Conservation (phyloP, 53 echinoderm and acorn worm species). For the Holothuria scabra region DNA sequence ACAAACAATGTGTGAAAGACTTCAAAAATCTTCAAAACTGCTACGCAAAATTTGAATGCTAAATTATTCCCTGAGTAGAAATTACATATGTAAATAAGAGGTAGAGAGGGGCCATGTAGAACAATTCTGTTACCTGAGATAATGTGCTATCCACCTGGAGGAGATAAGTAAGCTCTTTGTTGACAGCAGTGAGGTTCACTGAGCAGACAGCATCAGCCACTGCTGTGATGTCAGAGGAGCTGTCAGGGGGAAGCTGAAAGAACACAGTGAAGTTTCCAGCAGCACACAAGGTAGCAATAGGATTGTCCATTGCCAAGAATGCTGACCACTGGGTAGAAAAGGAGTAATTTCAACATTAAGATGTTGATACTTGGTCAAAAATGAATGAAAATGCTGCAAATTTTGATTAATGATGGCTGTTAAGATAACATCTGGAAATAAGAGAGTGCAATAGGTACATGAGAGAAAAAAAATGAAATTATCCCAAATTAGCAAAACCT, state of each 20-base stretch:
- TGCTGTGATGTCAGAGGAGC: slow-evolving; percentile 48
- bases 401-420: not conserved
- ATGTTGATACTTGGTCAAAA: not conserved
- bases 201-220: slow-evolving; percentile 57
- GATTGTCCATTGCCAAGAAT: slow-evolving; percentile 61
- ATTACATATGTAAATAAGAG: too few relatives aligned
- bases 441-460: too few relatives aligned
- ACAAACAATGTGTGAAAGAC: too few relatives aligned
- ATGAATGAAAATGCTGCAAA: not conserved
- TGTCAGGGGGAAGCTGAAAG: slow-evolving; percentile 58
- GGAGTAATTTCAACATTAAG: not conserved
- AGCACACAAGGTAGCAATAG: slow-evolving; percentile 63
- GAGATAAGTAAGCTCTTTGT: not conserved
- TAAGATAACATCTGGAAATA: not conserved
- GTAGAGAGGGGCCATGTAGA: too few relatives aligned
- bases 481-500: too few relatives aligned
- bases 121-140: not conserved
- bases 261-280: too few relatives aligned
- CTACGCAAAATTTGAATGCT: too few relatives aligned
- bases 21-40: too few relatives aligned
- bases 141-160: not conserved
- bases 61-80: too few relatives aligned
- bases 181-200: slow-evolving; percentile 43
- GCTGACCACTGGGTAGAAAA: slow-evolving; percentile 38
- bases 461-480: too few relatives aligned